A percentile compares a stretch with the other conserved stretches of the same genome.
phyloP scores from a whole-genome alignment of 2,797 vertebrate genomes.

The Bucorvus abyssinicus region DNA sequence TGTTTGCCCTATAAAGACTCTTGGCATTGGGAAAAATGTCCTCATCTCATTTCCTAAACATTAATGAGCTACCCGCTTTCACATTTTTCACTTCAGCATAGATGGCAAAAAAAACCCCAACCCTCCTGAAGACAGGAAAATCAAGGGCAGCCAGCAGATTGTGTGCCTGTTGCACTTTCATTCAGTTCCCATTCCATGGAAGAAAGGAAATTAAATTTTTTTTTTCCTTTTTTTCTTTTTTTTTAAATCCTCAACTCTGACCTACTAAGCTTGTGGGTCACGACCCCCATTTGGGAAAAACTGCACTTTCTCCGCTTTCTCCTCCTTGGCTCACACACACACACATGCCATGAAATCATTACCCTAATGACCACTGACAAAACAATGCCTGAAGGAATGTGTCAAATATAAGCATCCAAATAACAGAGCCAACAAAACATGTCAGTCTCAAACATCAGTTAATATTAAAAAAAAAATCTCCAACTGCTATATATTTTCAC shows the following conservation, averaged over 20 bases:
- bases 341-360: not conserved
- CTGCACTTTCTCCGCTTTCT: not conserved
- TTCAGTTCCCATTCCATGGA: not conserved
- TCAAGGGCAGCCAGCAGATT: not conserved
- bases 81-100: not conserved
- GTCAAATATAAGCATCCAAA: not conserved
- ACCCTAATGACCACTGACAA: conserved; percentile 29
- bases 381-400: conserved; percentile 25
- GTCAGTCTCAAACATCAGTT: not conserved
- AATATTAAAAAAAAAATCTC: not conserved
- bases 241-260: conserved; percentile 25
- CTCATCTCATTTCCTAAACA: not conserved
- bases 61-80: not conserved
- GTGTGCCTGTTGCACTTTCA: not conserved
- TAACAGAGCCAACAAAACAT: not conserved
- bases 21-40: not conserved
- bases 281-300: conserved; percentile 13
- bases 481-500: not conserved
- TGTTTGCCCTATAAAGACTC: not conserved
- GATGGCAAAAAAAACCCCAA: not conserved
- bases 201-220: conserved; percentile 48
- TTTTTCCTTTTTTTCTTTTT: not conserved
- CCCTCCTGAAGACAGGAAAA: not conserved
- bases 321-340: not conserved
- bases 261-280: conserved; percentile 10